Base-by-base conservation (phyloP, 1,140 invertebrate genomes). In the Alviniconcha marisindica region DNA sequence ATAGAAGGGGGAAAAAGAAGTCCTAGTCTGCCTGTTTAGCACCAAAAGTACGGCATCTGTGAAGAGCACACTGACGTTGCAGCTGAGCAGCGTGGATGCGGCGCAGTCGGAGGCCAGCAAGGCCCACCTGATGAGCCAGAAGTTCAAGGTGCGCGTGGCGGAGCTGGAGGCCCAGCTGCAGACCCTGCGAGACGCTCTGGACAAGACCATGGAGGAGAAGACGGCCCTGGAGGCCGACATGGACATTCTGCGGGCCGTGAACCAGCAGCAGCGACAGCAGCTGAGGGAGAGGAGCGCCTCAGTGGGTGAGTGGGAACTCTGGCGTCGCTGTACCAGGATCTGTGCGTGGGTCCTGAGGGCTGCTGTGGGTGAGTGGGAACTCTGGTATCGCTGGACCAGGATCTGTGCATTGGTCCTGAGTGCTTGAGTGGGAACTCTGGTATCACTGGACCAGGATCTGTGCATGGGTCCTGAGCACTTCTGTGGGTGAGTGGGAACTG, bases 181-280 rank as follows among this genome's bases (percentile, higher is more conserved):
- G 5, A 82, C 85, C 21, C 42, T 51, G 21, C 54, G 76, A 1
- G 33, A 36, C 33, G 86, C 87, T 60, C 63, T 82, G 14, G 79
- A 86, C 24, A 74, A 79, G 12, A 7, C 83, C 24, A 54, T 71
- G 14, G 36, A 66, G 2, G 71, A 86, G 14, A 18, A 86, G 2
- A 48, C 56, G 12, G 80, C 84, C 31, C n/a, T 85, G 33, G 71
- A 88, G n/a, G 80, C 87, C 15, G 78, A 87, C 54, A 56, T 86
- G 24, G 79, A 88, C n/a, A 84, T 89, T 18, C 74, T 84, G n/a
- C 38, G 74, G 12, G 44, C 84, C 12, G 79, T 84, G 51, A 83
- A 82, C 42, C n/a, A 77, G 4, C 78, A 86, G 21, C 86, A 86
- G 48, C 86, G 87, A 82, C 69, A 85, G 51, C 87, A 90, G 77